phyloP scores from a whole-genome alignment of 2,797 vertebrate genomes.

The Apogon talboti region DNA sequence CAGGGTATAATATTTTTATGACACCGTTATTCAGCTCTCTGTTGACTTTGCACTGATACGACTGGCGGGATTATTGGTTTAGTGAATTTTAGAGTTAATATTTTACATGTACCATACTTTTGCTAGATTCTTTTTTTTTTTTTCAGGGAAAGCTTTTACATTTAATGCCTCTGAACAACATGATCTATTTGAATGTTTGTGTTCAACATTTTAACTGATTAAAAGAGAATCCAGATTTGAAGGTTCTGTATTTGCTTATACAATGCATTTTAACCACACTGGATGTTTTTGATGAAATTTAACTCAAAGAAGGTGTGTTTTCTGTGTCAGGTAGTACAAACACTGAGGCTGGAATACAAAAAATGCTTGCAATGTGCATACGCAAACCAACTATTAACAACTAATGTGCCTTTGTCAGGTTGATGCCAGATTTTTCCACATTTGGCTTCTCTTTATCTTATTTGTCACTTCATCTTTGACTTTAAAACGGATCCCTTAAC shows the following conservation, averaged over 20 bases:
- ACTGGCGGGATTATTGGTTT: slow-evolving; percentile 36
- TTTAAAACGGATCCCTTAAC: slow-evolving; percentile 4
- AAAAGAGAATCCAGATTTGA: slow-evolving; percentile 51
- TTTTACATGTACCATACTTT: slow-evolving; percentile 45
- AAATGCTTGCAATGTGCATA: background rate
- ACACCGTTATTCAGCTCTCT: slow-evolving; percentile 31
- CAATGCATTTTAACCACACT: background rate
- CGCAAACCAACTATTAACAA: background rate
- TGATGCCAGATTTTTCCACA: background rate
- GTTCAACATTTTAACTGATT: slow-evolving; percentile 54
- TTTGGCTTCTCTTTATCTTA: background rate
- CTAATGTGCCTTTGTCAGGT: background rate
- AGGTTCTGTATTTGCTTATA: slow-evolving; percentile 39
- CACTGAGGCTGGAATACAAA: background rate
- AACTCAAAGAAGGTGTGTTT: background rate
- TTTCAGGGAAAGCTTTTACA: slow-evolving; percentile 42
- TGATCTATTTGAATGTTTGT: slow-evolving; percentile 56
- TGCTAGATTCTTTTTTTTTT: slow-evolving; percentile 31
- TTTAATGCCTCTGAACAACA: slow-evolving; percentile 63
- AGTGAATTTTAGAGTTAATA: slow-evolving; percentile 35
- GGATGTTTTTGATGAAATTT: background rate
- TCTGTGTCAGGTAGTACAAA: background rate
- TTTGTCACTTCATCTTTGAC: background rate
- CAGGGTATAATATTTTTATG: slow-evolving; percentile 18
- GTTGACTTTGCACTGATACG: slow-evolving; percentile 56